phyloP scores from a whole-genome alignment of 2,797 vertebrate species.

The Anas acuta region DNA sequence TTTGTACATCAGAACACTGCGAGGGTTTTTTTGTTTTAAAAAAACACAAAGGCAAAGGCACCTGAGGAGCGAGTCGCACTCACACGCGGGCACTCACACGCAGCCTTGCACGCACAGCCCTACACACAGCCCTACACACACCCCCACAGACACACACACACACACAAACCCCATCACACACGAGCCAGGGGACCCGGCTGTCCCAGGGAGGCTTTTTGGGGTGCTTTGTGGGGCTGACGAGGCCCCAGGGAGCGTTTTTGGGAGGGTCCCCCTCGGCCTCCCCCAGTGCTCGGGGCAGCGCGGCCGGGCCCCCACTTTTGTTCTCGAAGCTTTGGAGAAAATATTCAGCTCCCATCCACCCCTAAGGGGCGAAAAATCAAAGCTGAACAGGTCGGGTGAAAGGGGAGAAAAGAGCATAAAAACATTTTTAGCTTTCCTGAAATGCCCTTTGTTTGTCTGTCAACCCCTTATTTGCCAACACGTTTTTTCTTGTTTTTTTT shows the following conservation, averaged over 20 bases:
- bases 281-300: too few relatives aligned
- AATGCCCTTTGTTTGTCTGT: not conserved
- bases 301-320: not conserved
- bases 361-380: not conserved
- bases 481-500: not conserved
- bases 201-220: not conserved
- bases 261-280: not conserved
- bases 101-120: accelerated
- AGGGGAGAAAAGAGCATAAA: constrained; percentile 19
- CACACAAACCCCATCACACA: not conserved
- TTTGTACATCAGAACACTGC: constrained; percentile 53
- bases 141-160: not conserved
- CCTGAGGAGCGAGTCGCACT: constrained; percentile 55
- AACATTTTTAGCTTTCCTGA: constrained; percentile 11
- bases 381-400: not conserved
- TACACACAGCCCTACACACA: not conserved
- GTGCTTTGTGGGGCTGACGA: not conserved
- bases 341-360: not conserved
- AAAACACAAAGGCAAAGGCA: constrained; percentile 56
- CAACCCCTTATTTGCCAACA: not conserved
- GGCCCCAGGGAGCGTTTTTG: not conserved
- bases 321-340: not conserved
- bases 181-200: not conserved
- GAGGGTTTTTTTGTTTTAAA: not conserved
- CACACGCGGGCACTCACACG: accelerated